Evolutionary conservation across 1,140 invertebrate genomes (phyloP).

Genomic region (Zophobas atratus): DNA sequence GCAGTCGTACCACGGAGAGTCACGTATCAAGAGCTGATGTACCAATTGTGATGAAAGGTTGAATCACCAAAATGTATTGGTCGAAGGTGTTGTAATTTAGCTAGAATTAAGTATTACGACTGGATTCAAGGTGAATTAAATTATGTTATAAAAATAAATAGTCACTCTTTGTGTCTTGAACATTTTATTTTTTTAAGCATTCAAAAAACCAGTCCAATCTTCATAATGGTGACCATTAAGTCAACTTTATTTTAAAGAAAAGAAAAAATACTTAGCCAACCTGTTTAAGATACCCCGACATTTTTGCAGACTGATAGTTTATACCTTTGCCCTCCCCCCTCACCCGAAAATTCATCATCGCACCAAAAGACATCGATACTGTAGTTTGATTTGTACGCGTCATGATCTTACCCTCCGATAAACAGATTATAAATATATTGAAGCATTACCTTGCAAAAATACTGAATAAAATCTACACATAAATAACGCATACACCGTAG

Average conservation of each 20-base stretch:
- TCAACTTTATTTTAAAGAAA: conserved; percentile 1
- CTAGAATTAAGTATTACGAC: neutral
- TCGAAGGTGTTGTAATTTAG: neutral
- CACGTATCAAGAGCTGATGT: neutral
- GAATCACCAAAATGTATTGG: neutral
- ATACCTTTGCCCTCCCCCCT: neutral
- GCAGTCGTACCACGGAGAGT: neutral
- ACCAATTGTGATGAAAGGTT: neutral
- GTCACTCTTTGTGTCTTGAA: neutral
- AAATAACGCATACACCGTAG: too few relatives aligned
- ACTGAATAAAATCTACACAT: too few relatives aligned
- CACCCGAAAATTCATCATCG: neutral
- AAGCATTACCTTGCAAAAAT: too few relatives aligned
- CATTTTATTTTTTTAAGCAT: conserved; percentile 28
- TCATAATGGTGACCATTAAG: conserved; percentile 39
- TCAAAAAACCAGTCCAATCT: conserved; percentile 32
- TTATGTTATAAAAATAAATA: neutral
- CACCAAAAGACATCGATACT: too few relatives aligned
- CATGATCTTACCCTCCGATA: too few relatives aligned
- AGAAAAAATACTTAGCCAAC: conserved; percentile 12
- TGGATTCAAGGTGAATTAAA: neutral
- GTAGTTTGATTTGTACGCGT: too few relatives aligned
- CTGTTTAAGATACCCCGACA: neutral
- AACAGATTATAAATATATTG: too few relatives aligned
- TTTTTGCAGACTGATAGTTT: neutral